Percentiles rank a stretch among this genome's conserved stretches.
These are phyloP conservation scores for Pteria penguin DNA, from an alignment of 2,888 invertebrate genomes.

Conservation along the genomic window DNA sequence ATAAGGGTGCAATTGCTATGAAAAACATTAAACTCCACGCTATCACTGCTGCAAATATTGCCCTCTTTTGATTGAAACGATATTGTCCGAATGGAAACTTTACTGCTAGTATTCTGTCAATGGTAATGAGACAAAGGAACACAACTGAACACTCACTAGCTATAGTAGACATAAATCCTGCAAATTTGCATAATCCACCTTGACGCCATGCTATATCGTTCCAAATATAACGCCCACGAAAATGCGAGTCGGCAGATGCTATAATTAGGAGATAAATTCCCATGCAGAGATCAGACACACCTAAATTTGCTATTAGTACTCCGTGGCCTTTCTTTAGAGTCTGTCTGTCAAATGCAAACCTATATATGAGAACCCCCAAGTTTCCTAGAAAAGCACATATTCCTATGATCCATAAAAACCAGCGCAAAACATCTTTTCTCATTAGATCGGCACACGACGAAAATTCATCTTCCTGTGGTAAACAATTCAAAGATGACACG, in stretches of 20 bases:
- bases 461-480: conserved; percentile 56
- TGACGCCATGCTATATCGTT: conserved; percentile 35
- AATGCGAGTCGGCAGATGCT: conserved; percentile 35
- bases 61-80: conserved; percentile 12
- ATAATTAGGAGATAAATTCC: conserved; percentile 38
- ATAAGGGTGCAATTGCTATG: conserved; percentile 21
- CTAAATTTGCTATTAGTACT: conserved; percentile 44
- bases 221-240: conserved; percentile 38
- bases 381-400: conserved; percentile 53
- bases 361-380: conserved; percentile 35
- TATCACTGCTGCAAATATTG: not conserved
- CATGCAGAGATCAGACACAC: conserved; percentile 41
- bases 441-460: conserved; percentile 65
- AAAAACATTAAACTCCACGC: conserved; percentile 13
- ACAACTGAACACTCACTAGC: conserved; percentile 38
- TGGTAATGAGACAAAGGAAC: conserved; percentile 34
- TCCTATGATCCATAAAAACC: conserved; percentile 59
- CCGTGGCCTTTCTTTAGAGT: conserved; percentile 41
- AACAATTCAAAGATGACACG: conserved; percentile 42
- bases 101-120: conserved; percentile 31
- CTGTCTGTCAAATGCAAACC: conserved; percentile 14
- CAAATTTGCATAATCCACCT: conserved; percentile 30
- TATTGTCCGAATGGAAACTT: conserved; percentile 40
- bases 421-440: conserved; percentile 48
- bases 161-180: conserved; percentile 34